Percentiles rank a stretch among this genome's conserved stretches.
Conservation (phyloP, 2,888 invertebrate genomes). For the Hirtodrosophila trivittata region DNA sequence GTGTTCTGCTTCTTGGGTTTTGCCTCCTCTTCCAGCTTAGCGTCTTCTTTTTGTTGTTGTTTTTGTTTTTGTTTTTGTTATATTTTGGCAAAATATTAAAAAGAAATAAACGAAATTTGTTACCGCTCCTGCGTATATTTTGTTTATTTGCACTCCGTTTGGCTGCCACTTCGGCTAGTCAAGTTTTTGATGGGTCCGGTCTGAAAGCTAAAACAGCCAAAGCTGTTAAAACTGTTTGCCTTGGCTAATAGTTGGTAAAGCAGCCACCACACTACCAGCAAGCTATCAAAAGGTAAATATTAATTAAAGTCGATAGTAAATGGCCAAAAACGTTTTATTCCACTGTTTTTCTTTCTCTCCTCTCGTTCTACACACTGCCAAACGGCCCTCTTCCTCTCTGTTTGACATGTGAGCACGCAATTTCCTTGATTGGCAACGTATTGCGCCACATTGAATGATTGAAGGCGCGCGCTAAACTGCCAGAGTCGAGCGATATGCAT, state of each 20-base stretch:
- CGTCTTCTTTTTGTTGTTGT: conserved; percentile 22
- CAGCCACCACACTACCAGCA: conserved; percentile 10
- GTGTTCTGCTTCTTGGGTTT: conserved; percentile 59
- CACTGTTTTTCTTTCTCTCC: conserved; percentile 48
- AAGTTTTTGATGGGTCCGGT: conserved; percentile 41
- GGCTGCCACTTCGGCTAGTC: conserved; percentile 45
- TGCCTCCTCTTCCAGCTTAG: conserved; percentile 9
- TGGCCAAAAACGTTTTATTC: conserved; percentile 73
- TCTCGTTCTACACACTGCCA: no score
- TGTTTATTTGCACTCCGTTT: conserved; percentile 75
- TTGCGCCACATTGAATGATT: conserved; percentile 60
- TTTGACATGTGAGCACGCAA: conserved; percentile 79
- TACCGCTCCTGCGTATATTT: conserved; percentile 57
- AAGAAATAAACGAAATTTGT: conserved; percentile 58
- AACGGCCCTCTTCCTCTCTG: conserved; percentile 24
- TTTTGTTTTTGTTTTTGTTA: conserved; percentile 26
- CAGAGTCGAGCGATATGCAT: conserved; percentile 57
- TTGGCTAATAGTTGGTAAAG: conserved; percentile 68
- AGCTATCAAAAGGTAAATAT: conserved; percentile 70
- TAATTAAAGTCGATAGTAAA: conserved; percentile 81
- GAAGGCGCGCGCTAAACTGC: conserved; percentile 65
- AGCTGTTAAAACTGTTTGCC: conserved; percentile 78
- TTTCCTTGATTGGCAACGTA: conserved; percentile 76
- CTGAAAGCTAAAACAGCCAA: conserved; percentile 68
- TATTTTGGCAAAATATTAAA: conserved; percentile 58